Evolutionary conservation across 1,140 invertebrate species (phyloP), one percentile per base, ranked within the genome.

Genomic region (Chelonus insularis): DNA sequence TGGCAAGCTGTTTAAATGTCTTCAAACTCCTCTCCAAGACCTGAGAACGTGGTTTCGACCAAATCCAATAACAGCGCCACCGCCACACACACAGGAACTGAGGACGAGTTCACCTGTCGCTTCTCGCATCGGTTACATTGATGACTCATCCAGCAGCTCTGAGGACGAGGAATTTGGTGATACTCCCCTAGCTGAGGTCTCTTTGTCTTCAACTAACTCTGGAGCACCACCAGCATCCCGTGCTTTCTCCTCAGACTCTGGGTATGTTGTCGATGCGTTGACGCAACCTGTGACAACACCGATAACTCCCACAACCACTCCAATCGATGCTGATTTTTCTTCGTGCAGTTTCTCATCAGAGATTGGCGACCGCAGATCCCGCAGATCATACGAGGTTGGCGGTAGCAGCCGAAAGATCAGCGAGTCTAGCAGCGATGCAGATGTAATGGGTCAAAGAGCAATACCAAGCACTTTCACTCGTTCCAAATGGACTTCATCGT

Each of bases 1-100:
- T 58, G 80, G 81, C 20, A 86, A 86, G 70, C 68, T 86, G 11
- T 83, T 86, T 65, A 84, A 84, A 57, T 86, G 85, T 75, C 79
- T 87, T 63, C 84, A 86, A 76, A 79, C 84, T 3, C 84, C 84
- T 2, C 72, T 86, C 43, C 75, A 85, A 55, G 84, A 85, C 68
- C 69, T 86, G 62, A 76, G 80, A 7, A 83, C 83, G 45, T 85
- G 84, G 83, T 71, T 86, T 29, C 77, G 83, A 66, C 83, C 85
- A 2, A 75, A 68, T 3, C 72, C 81, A 50, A 74, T 79, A 1
- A 68, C 80, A 4, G 70, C 76, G 1, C 57, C 73, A 7, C 55
- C 72, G 0, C 63, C 73, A 2, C 67, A 72, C 32, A 70, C 72
- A 14, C 67, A 68, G 1, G 67, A 68, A 7, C 65, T 74, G 11